Percentiles rank a stretch among this genome's conserved stretches.
These are phyloP conservation scores for Urechis unicinctus DNA, from an alignment of 2,888 invertebrate genomes.

Conservation along the genomic window DNA sequence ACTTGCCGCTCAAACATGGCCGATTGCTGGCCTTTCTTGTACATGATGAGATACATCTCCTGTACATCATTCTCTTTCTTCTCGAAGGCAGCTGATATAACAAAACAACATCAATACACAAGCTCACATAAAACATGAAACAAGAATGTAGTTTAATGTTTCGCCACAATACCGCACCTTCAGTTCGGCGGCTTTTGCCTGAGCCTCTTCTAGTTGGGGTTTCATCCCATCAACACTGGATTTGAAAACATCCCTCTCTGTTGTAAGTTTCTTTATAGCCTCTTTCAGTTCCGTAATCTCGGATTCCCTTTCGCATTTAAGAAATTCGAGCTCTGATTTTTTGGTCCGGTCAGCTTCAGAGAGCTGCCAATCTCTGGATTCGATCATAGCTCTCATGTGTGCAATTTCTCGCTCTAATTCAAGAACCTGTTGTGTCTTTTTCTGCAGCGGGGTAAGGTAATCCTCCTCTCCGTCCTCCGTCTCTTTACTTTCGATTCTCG, in stretches of 20 bases:
- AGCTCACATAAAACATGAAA: neutral
- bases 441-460: constrained; percentile 13
- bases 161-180: too few relatives aligned
- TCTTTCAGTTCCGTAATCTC: too few relatives aligned
- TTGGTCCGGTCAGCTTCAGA: constrained; percentile 3
- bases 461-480: neutral
- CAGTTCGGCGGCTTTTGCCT: neutral
- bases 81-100: constrained; percentile 20
- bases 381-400: constrained; percentile 2
- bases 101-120: neutral
- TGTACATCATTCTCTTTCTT: constrained; percentile 29
- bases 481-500: neutral
- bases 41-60: constrained; percentile 37
- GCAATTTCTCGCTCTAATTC: constrained; percentile 7
- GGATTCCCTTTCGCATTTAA: too few relatives aligned
- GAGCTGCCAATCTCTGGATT: constrained; percentile 3
- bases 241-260: too few relatives aligned
- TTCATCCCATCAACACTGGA: too few relatives aligned
- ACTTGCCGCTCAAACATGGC: constrained; percentile 40
- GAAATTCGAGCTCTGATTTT: too few relatives aligned
- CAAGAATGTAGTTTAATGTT: too few relatives aligned
- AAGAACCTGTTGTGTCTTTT: constrained; percentile 7
- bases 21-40: constrained; percentile 36
- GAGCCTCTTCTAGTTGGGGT: too few relatives aligned
- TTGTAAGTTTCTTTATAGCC: too few relatives aligned